These are phyloP conservation scores for Glareola pratincola DNA, from an alignment of 2,113 vertebrate species.

Conservation along the genomic window DNA sequence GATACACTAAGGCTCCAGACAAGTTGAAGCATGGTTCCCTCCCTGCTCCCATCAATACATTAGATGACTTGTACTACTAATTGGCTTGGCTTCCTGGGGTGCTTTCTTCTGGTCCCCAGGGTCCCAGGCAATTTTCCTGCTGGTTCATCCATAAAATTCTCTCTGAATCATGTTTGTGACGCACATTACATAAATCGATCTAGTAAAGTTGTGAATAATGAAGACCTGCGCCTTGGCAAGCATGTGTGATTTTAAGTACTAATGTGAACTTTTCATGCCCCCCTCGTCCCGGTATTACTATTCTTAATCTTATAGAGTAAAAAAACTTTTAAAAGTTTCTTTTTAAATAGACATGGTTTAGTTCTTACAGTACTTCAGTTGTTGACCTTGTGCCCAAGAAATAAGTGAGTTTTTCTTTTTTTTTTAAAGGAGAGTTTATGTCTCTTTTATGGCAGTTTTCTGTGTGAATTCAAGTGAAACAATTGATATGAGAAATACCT, in stretches of 20 bases:
- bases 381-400: not conserved
- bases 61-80: rapidly evolving
- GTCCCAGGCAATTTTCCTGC: not conserved
- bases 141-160: not conserved
- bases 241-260: not conserved
- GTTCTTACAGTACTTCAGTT: not conserved
- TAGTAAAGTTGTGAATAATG: not conserved
- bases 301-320: not conserved
- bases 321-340: not conserved
- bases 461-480: not conserved
- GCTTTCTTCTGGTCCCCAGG: not conserved
- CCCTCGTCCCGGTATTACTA: not conserved
- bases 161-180: not conserved
- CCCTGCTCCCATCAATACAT: not conserved
- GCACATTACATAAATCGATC: not conserved
- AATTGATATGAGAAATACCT: not conserved
- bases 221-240: not conserved
- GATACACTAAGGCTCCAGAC: not conserved
- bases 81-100: not conserved
- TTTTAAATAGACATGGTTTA: not conserved
- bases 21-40: not conserved
- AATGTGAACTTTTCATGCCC: not conserved
- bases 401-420: no score
- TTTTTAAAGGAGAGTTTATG: not conserved
- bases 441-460: not conserved